phyloP scores from a whole-genome alignment of 2,888 invertebrate genomes.

The Thera britannica region DNA sequence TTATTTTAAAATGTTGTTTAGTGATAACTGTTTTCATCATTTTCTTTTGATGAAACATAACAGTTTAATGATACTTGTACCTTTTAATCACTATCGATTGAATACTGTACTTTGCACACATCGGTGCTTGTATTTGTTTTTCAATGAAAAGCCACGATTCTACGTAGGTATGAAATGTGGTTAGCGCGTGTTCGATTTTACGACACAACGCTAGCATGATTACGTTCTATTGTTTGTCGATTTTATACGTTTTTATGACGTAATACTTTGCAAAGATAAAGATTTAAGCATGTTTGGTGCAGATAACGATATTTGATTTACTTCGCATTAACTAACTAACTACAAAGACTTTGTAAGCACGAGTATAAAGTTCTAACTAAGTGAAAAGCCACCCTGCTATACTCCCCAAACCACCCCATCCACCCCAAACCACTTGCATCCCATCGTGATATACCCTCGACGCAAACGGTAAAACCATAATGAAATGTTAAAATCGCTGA shows the following conservation, averaged over 20 bases:
- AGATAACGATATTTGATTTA: constrained; percentile 5
- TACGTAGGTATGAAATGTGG: constrained; percentile 17
- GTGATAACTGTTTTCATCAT: too few relatives aligned
- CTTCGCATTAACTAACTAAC: constrained; percentile 7
- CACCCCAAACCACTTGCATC: neutral
- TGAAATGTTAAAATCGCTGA: neutral
- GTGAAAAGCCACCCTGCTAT: neutral
- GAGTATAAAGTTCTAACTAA: neutral
- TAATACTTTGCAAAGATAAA: constrained; percentile 19
- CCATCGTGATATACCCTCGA: neutral
- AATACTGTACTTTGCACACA: neutral
- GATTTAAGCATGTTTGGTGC: constrained; percentile 1
- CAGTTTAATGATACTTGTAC: neutral
- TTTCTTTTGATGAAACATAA: too few relatives aligned
- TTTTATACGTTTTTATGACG: constrained; percentile 37
- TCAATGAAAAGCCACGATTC: constrained; percentile 10
- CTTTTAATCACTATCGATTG: neutral
- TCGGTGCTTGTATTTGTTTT: neutral
- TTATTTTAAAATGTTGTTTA: too few relatives aligned
- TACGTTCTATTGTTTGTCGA: constrained; percentile 40
- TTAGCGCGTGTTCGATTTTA: constrained; percentile 30
- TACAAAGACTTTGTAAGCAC: neutral
- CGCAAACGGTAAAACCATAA: neutral
- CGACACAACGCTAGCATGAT: constrained; percentile 30
- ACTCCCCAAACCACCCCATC: too few relatives aligned